phyloP scores from a whole-genome alignment of 2,888 invertebrate genomes.

The Nemoura dubitans region DNA sequence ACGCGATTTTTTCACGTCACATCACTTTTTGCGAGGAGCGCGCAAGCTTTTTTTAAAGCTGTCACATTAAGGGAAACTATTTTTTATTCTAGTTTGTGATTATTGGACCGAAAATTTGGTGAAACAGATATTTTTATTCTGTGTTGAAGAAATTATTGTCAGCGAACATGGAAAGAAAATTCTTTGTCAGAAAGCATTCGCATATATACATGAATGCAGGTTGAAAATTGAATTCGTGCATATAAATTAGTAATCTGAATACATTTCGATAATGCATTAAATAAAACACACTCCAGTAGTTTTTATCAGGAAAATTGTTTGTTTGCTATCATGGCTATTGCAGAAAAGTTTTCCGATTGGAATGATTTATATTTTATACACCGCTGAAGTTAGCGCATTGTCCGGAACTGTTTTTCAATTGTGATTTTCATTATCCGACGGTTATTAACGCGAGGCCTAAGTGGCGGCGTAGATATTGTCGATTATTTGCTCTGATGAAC shows the following conservation, averaged over 20 bases:
- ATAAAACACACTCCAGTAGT: background rate
- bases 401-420: background rate
- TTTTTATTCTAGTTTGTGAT: background rate
- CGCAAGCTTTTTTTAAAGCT: background rate
- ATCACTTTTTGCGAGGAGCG: background rate
- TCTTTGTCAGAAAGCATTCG: too few species aligned
- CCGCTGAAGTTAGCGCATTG: background rate
- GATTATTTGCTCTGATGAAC: conserved; percentile 20
- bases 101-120: too few species aligned
- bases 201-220: background rate
- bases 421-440: background rate
- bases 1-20: background rate
- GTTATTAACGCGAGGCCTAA: background rate
- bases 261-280: background rate
- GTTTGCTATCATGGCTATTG: background rate
- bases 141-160: too few species aligned
- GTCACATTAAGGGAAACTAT: background rate
- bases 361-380: background rate
- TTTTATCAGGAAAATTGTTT: background rate
- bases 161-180: too few species aligned
- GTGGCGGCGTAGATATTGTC: background rate
- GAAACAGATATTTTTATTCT: too few species aligned
- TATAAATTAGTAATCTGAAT: background rate
- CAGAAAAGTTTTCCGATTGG: background rate
- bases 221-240: background rate